phyloP scores from a whole-genome alignment of 2,113 vertebrate species.

The Corydoras maculifer region DNA sequence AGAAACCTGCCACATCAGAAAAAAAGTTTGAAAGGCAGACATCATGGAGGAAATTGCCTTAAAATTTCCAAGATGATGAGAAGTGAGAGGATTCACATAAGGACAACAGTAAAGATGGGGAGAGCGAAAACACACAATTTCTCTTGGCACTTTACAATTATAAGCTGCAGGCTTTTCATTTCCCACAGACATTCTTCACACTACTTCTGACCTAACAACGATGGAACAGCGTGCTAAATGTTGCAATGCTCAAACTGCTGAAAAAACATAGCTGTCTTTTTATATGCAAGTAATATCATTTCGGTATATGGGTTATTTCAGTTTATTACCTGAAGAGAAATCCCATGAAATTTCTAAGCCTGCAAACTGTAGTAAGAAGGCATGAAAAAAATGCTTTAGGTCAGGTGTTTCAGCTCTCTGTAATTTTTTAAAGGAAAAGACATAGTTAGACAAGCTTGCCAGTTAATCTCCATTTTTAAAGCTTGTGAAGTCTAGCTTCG shows the following conservation, averaged over 20 bases:
- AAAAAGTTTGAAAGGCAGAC: slow-evolving; percentile 43
- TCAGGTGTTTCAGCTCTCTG: no score
- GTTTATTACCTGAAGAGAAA: no score
- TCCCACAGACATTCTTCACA: slow-evolving; percentile 17
- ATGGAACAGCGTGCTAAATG: slow-evolving; percentile 13
- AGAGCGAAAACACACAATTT: slow-evolving; percentile 48
- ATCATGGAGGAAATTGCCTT: slow-evolving; percentile 51
- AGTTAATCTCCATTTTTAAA: slow-evolving; percentile 30
- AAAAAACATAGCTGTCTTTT: no score
- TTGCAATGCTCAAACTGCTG: not conserved
- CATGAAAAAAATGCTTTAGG: no score
- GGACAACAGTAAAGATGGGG: slow-evolving; percentile 33
- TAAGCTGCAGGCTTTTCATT: slow-evolving; percentile 38
- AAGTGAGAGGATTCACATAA: slow-evolving; percentile 23
- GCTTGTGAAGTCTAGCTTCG: slow-evolving; percentile 30
- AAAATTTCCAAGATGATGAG: slow-evolving; percentile 45
- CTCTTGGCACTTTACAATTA: slow-evolving; percentile 38
- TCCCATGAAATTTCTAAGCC: no score
- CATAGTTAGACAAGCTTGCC: slow-evolving; percentile 2
- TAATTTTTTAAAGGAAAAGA: no score
- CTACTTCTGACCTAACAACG: slow-evolving; percentile 9
- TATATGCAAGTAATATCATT: no score
- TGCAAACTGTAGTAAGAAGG: no score
- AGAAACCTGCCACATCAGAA: slow-evolving; percentile 25
- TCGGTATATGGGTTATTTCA: no score